phyloP scores from a whole-genome alignment of 2,113 vertebrate species.

The Tenrec ecaudatus region DNA sequence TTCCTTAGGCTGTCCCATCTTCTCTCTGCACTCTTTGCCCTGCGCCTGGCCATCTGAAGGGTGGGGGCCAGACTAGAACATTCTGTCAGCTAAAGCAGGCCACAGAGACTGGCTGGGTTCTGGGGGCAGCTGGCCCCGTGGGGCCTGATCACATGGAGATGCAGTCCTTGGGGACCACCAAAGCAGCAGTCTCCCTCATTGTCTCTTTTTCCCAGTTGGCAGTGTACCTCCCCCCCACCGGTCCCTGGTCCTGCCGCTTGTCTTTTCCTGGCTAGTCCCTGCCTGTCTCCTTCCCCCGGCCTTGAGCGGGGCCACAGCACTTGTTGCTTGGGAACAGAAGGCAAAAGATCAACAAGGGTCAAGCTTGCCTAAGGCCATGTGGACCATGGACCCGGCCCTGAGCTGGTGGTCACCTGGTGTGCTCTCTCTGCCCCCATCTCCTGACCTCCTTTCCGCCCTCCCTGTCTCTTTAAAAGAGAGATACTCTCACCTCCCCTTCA shows the following conservation, averaged over 20 bases:
- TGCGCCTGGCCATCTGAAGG: not conserved
- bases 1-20: not conserved
- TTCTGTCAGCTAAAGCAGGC: not conserved
- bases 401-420: not conserved
- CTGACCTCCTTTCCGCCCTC: too few relatives aligned
- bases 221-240: too few relatives aligned
- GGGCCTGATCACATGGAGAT: accelerated
- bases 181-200: too few relatives aligned
- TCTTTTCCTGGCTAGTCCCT: not conserved
- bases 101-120: not conserved
- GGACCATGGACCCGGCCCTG: not conserved
- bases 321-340: not conserved
- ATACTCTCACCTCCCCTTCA: too few relatives aligned
- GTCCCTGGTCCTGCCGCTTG: not conserved
- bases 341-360: not conserved
- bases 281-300: not conserved
- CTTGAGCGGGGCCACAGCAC: not conserved
- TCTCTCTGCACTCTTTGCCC: too few relatives aligned
- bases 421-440: too few relatives aligned
- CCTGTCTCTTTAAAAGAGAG: not conserved
- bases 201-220: too few relatives aligned
- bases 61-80: not conserved
- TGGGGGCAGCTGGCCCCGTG: not conserved
- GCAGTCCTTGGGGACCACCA: not conserved
- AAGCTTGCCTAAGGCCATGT: too few relatives aligned